These are phyloP conservation scores for Sphaeramia orbicularis DNA, from an alignment of 2,797 vertebrate species.

Conservation along the genomic window DNA sequence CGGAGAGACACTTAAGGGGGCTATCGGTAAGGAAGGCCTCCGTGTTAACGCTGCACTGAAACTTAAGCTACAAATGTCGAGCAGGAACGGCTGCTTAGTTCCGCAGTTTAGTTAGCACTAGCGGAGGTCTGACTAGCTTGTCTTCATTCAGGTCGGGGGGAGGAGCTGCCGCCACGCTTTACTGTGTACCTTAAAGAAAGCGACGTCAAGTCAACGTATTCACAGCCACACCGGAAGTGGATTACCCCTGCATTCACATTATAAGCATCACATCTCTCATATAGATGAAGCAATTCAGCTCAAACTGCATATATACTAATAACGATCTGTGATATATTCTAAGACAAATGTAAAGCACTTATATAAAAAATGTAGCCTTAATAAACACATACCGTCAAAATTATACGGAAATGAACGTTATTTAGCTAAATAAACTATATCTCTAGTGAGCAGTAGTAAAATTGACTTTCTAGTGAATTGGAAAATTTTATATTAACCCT, in stretches of 20 bases:
- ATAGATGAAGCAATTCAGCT: neutral
- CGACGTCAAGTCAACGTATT: slow-evolving; percentile 6
- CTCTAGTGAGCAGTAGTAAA: no score
- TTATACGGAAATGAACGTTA: no score
- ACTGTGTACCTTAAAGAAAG: slow-evolving; percentile 62
- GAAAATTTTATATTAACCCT: no score
- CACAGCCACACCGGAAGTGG: slow-evolving; percentile 3
- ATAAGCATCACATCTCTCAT: neutral
- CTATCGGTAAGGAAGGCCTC: slow-evolving; percentile 25
- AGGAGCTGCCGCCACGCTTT: slow-evolving; percentile 73
- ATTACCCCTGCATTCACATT: slow-evolving; percentile 2
- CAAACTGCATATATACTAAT: neutral
- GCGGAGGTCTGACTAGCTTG: slow-evolving; percentile 51
- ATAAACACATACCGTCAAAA: no score
- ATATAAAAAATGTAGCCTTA: no score
- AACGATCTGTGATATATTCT: no score
- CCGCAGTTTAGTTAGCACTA: slow-evolving; percentile 72
- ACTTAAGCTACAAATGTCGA: slow-evolving; percentile 38
- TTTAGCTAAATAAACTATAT: no score
- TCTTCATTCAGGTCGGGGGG: slow-evolving; percentile 58
- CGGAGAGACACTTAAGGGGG: neutral
- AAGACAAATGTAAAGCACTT: no score
- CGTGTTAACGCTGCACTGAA: slow-evolving; percentile 10
- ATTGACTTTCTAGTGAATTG: no score
- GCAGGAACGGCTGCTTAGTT: slow-evolving; percentile 42